Conservation (phyloP, 2,797 vertebrate genomes). For the Lacerta agilis region DNA sequence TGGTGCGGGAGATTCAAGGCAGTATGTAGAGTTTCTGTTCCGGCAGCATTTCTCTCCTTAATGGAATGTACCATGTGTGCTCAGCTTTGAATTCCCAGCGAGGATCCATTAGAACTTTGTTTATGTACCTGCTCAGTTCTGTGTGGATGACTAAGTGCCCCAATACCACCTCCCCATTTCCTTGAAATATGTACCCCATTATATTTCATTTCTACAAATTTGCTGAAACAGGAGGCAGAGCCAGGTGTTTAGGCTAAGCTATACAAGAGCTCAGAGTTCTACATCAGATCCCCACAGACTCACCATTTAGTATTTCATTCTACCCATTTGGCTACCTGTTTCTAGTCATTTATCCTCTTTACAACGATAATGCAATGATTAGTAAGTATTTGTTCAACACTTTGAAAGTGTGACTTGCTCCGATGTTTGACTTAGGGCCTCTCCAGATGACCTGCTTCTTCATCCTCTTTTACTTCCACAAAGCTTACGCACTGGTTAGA, state of each 20-base stretch:
- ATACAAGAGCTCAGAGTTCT: neutral
- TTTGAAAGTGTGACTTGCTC: neutral
- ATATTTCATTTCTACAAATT: neutral
- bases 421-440: neutral
- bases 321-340: neutral
- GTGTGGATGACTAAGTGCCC: neutral
- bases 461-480: too few species aligned
- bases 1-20: neutral
- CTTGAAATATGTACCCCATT: neutral
- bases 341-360: neutral
- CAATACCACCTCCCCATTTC: neutral
- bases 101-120: neutral
- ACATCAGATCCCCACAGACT: neutral
- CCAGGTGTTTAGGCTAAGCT: neutral
- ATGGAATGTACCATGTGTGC: neutral
- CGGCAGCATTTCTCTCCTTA: neutral
- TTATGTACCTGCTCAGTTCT: neutral
- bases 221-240: neutral
- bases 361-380: neutral
- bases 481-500: too few species aligned
- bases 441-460: neutral
- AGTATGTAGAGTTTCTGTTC: neutral
- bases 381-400: neutral
- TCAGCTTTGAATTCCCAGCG: neutral
- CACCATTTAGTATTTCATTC: neutral